phyloP scores from a whole-genome alignment of 2,797 vertebrate genomes.

The Choloepus didactylus region DNA sequence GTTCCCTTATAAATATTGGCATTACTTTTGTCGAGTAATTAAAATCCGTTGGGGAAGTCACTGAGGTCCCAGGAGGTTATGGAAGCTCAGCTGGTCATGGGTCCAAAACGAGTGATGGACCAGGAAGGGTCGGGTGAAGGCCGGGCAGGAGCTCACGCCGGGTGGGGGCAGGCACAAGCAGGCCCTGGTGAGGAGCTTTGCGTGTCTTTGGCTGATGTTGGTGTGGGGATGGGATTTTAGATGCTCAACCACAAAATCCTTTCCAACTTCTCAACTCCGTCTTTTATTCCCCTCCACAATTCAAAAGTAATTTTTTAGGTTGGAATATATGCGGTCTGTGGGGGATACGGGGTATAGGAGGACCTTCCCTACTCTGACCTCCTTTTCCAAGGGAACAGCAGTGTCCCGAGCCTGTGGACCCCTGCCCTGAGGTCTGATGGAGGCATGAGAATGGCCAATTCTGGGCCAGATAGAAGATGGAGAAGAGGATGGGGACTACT shows the following conservation, averaged over 20 bases:
- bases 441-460: background rate
- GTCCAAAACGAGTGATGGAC: background rate
- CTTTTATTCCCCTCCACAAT: background rate
- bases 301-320: background rate
- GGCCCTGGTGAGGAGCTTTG: background rate
- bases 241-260: background rate
- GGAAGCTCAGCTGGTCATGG: background rate
- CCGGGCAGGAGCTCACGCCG: rapidly evolving
- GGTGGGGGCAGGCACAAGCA: rapidly evolving
- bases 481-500: background rate
- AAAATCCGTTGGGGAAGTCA: constrained; percentile 71
- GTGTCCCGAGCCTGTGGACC: background rate
- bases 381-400: background rate
- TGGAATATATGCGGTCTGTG: background rate
- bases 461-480: background rate
- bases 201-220: background rate
- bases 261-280: background rate
- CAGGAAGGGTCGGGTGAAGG: background rate
- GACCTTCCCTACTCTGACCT: background rate
- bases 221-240: background rate
- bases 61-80: constrained; percentile 19
- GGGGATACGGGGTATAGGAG: too few species aligned
- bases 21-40: constrained; percentile 82
- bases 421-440: background rate
- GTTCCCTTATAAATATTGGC: constrained; percentile 84